Conservation (phyloP, 2,888 invertebrate species). For the Synergus umbraculus region DNA sequence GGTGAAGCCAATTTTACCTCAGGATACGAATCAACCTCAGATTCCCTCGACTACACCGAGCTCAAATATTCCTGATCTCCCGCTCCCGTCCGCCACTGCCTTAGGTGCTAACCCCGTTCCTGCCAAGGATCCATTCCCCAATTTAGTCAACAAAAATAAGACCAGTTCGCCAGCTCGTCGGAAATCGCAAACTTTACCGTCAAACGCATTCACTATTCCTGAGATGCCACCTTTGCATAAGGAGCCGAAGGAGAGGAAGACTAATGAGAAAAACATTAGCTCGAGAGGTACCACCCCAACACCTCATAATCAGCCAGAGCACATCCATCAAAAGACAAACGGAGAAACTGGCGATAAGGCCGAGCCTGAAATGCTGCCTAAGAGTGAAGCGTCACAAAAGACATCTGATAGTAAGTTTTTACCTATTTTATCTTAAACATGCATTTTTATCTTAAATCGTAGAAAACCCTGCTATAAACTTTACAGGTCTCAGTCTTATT, state of each 20-base stretch:
- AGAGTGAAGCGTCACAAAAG: slow-evolving; percentile 65
- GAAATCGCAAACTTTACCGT: slow-evolving; percentile 62
- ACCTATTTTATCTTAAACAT: neutral
- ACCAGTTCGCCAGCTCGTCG: slow-evolving; percentile 69
- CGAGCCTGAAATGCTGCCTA: slow-evolving; percentile 61
- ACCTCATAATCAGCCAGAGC: slow-evolving; percentile 60
- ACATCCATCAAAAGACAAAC: slow-evolving; percentile 61
- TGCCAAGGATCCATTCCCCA: slow-evolving; percentile 62
- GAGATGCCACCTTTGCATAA: slow-evolving; percentile 56
- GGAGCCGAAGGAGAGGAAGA: slow-evolving; percentile 62
- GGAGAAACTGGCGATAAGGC: slow-evolving; percentile 68
- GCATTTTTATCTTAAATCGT: slow-evolving; percentile 20
- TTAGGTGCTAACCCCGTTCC: slow-evolving; percentile 57
- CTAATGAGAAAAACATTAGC: slow-evolving; percentile 64
- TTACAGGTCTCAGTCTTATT: too few species aligned
- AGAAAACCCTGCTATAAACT: too few species aligned
- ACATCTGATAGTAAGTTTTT: slow-evolving; percentile 66
- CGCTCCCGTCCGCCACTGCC: slow-evolving; percentile 58
- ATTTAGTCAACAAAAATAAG: slow-evolving; percentile 58
- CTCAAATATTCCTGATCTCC: slow-evolving; percentile 56
- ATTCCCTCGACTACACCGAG: slow-evolving; percentile 45
- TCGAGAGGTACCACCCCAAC: slow-evolving; percentile 62
- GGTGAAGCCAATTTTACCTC: slow-evolving; percentile 40
- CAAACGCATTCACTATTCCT: slow-evolving; percentile 46
- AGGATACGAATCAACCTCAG: slow-evolving; percentile 41